These are phyloP conservation scores for Engraulis encrasicolus DNA, from an alignment of 2,113 vertebrate genomes.

Conservation along the genomic window DNA sequence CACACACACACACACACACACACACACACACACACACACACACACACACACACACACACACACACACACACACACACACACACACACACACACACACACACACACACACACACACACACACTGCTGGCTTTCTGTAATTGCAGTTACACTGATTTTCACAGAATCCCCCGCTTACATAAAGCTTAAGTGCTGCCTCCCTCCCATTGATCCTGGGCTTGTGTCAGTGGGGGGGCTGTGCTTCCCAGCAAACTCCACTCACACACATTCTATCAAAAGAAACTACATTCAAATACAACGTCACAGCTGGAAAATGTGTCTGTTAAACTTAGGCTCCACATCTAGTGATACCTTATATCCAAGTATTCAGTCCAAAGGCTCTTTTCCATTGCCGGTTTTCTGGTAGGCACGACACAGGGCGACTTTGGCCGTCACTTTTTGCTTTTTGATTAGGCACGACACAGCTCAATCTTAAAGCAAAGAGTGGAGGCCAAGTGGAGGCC, in stretches of 20 bases:
- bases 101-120: background rate
- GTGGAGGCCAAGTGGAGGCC: too few species aligned
- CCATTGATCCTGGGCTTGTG: background rate
- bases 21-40: background rate
- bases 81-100: constrained; percentile 1
- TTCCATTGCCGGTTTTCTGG: too few species aligned
- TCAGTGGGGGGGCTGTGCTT: background rate
- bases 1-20: background rate
- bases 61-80: background rate
- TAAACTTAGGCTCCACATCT: background rate
- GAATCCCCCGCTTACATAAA: background rate
- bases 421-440: too few species aligned
- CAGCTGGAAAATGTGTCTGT: background rate
- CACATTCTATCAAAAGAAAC: background rate
- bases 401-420: too few species aligned
- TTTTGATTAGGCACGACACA: too few species aligned
- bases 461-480: too few species aligned
- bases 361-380: too few species aligned
- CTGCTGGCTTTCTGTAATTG: background rate
- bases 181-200: constrained; percentile 19
- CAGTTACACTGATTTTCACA: constrained; percentile 11
- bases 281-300: background rate
- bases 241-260: background rate
- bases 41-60: background rate
- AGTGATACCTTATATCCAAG: background rate